Conservation (phyloP, 2,888 invertebrate genomes). For the Mechanitis messenoides region DNA sequence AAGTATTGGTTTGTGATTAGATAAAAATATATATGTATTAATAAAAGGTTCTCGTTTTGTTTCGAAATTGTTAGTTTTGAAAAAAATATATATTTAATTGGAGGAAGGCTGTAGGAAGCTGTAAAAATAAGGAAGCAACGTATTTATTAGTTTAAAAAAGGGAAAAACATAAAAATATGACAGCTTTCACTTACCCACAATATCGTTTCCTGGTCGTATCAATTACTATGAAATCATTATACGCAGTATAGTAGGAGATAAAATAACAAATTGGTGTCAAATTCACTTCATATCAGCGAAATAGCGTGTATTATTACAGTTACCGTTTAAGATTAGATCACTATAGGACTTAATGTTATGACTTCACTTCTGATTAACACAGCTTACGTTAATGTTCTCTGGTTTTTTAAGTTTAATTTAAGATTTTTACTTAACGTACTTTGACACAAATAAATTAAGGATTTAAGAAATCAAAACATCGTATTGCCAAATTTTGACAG, state of each 20-base stretch:
- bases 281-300: slow-evolving; percentile 19
- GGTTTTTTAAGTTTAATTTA: background rate
- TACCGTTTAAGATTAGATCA: slow-evolving; percentile 9
- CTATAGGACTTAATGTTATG: background rate
- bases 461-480: slow-evolving; percentile 21
- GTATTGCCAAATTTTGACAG: slow-evolving; percentile 23
- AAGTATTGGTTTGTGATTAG: too few species aligned
- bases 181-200: slow-evolving; percentile 21
- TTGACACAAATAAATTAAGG: slow-evolving; percentile 16
- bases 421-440: slow-evolving; percentile 6
- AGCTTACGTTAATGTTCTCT: background rate
- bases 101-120: background rate
- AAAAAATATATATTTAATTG: too few species aligned
- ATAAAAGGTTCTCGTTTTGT: too few species aligned
- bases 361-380: slow-evolving; percentile 2
- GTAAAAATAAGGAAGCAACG: slow-evolving; percentile 3
- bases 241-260: slow-evolving; percentile 5
- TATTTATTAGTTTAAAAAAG: background rate
- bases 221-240: background rate
- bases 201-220: slow-evolving; percentile 1
- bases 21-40: too few species aligned
- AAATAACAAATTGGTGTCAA: slow-evolving; percentile 13
- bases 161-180: background rate
- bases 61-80: too few species aligned
- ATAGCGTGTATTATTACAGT: slow-evolving; percentile 3